Conservation (phyloP, 1,140 invertebrate genomes). For the Oreohelix idahoensis region DNA sequence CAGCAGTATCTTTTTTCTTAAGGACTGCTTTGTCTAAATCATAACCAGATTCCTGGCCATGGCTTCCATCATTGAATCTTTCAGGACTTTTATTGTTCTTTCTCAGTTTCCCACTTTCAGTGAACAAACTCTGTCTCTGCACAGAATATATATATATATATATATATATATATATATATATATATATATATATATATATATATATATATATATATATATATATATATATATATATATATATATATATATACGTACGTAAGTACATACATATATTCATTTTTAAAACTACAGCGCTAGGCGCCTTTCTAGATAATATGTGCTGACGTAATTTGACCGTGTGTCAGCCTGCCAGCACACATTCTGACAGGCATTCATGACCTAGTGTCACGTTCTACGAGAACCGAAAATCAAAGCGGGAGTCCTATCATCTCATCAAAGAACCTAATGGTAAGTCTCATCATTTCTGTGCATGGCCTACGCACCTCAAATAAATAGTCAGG, state of each 20-base stretch:
- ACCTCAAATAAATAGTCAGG: background rate
- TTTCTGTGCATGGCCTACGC: background rate
- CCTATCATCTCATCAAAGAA: background rate
- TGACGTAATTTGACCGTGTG: no score
- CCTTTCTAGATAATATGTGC: no score
- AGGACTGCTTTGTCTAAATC: background rate
- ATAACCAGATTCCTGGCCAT: background rate
- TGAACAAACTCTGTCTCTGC: background rate
- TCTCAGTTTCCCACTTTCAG: background rate
- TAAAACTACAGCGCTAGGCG: no score
- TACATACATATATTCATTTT: no score
- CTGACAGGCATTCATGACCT: background rate
- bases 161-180: no score
- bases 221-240: no score
- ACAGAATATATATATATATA: no score
- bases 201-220: no score
- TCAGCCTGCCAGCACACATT: background rate
- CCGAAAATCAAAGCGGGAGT: background rate
- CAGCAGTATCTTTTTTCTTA: background rate
- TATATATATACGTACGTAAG: no score
- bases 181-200: no score
- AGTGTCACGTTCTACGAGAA: background rate
- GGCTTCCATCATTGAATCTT: no score
- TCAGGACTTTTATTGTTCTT: background rate
- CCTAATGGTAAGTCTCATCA: background rate